phyloP scores from a whole-genome alignment of 2,113 vertebrate species.

The Oncorhynchus mykiss region DNA sequence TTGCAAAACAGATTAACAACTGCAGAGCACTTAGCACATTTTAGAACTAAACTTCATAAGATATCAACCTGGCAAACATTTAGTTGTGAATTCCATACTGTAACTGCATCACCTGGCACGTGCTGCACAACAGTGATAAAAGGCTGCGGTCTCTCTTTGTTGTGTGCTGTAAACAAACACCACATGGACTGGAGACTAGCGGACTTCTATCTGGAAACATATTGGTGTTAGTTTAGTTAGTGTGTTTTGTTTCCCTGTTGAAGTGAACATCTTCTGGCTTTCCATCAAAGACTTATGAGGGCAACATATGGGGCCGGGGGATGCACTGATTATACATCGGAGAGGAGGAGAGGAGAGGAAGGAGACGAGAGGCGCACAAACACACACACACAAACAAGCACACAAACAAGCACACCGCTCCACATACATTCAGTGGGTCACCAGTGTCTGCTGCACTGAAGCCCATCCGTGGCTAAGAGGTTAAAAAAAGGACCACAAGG shows the following conservation, averaged over 20 bases:
- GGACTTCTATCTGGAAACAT: background rate
- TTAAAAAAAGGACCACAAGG: constrained; percentile 54
- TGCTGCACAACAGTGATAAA: too few species aligned
- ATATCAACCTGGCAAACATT: too few species aligned
- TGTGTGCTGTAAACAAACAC: too few species aligned
- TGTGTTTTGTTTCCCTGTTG: constrained; percentile 34
- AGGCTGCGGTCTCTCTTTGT: too few species aligned
- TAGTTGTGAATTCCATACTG: too few species aligned
- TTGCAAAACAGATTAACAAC: too few species aligned
- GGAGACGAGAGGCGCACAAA: background rate
- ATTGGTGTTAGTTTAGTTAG: background rate
- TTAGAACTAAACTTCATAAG: background rate
- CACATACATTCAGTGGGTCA: constrained; percentile 27
- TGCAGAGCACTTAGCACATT: too few species aligned
- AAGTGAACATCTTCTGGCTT: constrained; percentile 36
- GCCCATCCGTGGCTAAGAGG: constrained; percentile 37
- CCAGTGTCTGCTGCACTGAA: constrained; percentile 55
- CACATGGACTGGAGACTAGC: too few species aligned
- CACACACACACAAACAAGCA: constrained; percentile 2
- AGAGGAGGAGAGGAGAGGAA: constrained; percentile 15
- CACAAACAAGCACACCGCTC: constrained; percentile 8
- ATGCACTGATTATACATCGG: constrained; percentile 23
- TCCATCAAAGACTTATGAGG: constrained; percentile 46
- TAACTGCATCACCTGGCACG: too few species aligned
- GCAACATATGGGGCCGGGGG: constrained; percentile 34